Conservation (phyloP, 2,888 invertebrate genomes). For the Alentia gelatinosa region DNA sequence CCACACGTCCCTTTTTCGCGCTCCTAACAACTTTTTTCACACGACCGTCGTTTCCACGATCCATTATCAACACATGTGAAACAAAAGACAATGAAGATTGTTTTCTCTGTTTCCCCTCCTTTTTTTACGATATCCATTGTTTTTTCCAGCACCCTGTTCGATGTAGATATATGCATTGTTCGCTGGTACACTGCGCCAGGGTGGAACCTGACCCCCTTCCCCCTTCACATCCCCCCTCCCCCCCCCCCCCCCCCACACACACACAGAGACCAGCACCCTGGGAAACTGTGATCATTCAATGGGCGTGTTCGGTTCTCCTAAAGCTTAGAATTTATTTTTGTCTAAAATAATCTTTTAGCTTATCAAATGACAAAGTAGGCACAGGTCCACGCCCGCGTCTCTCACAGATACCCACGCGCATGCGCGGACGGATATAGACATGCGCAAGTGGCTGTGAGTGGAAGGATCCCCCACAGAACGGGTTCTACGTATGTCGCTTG, state of each 20-base stretch:
- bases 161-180: not conserved
- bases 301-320: not conserved
- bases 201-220: too few relatives aligned
- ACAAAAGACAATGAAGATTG: conserved; percentile 3
- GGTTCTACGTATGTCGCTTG: too few relatives aligned
- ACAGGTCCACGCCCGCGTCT: not conserved
- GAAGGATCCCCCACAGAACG: too few relatives aligned
- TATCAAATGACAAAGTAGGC: not conserved
- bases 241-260: too few relatives aligned
- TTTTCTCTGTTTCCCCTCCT: not conserved
- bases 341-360: not conserved
- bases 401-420: not conserved
- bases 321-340: not conserved
- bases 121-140: not conserved
- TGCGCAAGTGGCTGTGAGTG: too few relatives aligned
- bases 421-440: not conserved
- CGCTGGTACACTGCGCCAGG: too few relatives aligned
- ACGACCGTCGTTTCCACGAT: not conserved
- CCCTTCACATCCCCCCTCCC: too few relatives aligned
- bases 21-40: not conserved
- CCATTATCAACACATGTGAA: not conserved
- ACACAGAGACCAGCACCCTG: too few relatives aligned
- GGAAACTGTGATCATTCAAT: too few relatives aligned
- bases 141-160: not conserved
- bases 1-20: not conserved